Evolutionary conservation across 2,888 invertebrate species (phyloP).

Genomic region (Lumbricus terrestris): DNA sequence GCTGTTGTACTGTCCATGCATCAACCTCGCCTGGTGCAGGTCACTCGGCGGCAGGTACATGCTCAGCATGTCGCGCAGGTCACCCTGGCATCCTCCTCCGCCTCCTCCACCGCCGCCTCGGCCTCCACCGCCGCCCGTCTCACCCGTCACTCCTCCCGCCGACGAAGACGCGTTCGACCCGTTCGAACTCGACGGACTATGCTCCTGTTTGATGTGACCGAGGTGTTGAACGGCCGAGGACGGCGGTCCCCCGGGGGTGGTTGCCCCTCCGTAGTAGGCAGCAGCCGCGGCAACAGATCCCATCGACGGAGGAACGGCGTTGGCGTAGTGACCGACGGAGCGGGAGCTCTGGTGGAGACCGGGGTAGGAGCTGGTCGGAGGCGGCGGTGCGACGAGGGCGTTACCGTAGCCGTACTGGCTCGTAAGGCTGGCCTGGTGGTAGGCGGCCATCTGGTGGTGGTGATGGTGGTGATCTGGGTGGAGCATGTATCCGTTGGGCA

Average conservation of each 20-base stretch:
- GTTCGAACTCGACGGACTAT: conserved; percentile 11
- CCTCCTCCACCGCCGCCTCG: conserved; percentile 45
- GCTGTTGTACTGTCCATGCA: conserved; percentile 28
- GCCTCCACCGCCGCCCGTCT: conserved; percentile 51
- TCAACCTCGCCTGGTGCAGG: conserved; percentile 32
- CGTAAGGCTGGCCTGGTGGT: conserved; percentile 45
- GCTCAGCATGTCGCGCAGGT: conserved; percentile 73
- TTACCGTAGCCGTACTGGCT: conserved; percentile 73
- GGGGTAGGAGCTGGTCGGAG: conserved; percentile 7
- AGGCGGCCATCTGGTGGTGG: conserved; percentile 62
- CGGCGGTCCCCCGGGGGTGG: neutral
- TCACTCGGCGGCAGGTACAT: conserved; percentile 69
- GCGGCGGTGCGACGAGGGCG: neutral
- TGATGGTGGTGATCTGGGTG: conserved; percentile 63
- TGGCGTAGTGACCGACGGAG: conserved; percentile 66
- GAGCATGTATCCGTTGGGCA: conserved; percentile 84
- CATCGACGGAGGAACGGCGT: conserved; percentile 50
- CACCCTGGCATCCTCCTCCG: conserved; percentile 57
- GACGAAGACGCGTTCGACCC: conserved; percentile 14
- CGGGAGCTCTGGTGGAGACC: conserved; percentile 69
- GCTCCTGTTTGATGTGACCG: conserved; percentile 16
- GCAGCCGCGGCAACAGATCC: conserved; percentile 8
- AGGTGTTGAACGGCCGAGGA: neutral
- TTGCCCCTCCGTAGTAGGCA: neutral
- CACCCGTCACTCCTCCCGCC: conserved; percentile 27